Base-by-base conservation (phyloP, 2,888 invertebrate species). In the Lasius platythorax region DNA sequence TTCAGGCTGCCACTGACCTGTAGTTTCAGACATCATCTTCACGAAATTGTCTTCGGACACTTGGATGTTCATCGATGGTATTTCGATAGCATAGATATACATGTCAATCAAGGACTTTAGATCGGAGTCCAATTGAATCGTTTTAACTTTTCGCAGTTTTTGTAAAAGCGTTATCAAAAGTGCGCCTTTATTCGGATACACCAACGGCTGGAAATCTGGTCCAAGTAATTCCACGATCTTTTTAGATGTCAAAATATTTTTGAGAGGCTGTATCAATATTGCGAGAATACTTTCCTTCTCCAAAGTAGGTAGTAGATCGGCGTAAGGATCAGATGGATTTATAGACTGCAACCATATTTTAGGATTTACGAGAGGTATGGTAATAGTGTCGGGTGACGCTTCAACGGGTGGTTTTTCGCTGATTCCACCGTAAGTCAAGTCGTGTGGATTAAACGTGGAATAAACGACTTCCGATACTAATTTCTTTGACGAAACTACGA, bases 341-440 rank as follows among this genome's bases (percentile, higher is more conserved):
- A 91, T 66, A 53, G 88, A 83, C 28, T 85, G 78, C 8, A 85
- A 23, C 84, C 84, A 88, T 50, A 73, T 40, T 58, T 87, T 85
- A 8, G 91, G 91, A 87, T 91, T 88, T 15, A 87, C 66, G 15
- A 91, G 58, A 23, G 90, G 87, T 58, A 83, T 3, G 6, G 83
- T 83, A 23, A 83, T 5, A 30, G 12, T 70, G 4, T 50, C 40
- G 0, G 50, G 4, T n/a, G 33, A 30, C 3, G 5, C 3, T 50
- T 81, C 9, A 12, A n/a, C n/a, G 9, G 79, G 83, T 11, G 63
- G 79, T 43, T 5, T 37, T 46, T 83, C 58, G 30, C 9, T 63
- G 3, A 81, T 37, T n/a, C 0, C n/a, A 68, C 61, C 11, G 0
- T 50, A 0, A 0, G n/a, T 68, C 3, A 40, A 23, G 5, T 83